Evolutionary conservation across 2,797 vertebrate genomes (phyloP), one percentile per base, ranked within the genome.

Genomic region (Microctenopoma stevenorrisi): DNA sequence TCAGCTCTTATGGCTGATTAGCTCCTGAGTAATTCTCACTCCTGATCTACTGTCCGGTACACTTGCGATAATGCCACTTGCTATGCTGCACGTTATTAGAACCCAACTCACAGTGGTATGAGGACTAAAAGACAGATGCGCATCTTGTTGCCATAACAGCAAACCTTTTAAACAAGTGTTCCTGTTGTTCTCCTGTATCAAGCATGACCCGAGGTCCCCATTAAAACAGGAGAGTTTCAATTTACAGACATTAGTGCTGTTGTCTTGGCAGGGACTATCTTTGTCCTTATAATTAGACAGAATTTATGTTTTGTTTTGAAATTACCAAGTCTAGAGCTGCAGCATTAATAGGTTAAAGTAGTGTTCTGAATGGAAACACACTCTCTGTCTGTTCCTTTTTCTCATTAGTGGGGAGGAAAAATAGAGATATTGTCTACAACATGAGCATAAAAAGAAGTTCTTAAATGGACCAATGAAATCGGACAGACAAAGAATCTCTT

Each of bases 1-100:
- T 3, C 2, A 4, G 68, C 43, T 64, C 54, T 64, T 52, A 74
- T 59, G 59, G 52, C 59, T 65, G 46, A 78, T 82, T 67, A 63
- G 40, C 68, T 42, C 59, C 33, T 33, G 43, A 75, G 44, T 55
- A 51, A 68, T 75, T 76, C 64, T 44, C 51, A 38, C 16, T 65
- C 30, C 44, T 37, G 33, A 9, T 14, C 8, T 14, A 2, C 33
- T 35, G 37, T 37, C 53, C 15, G 26, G 15, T 16, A 13, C 49
- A 15, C 35, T 13, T 1, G 14, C 28, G 30, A 46, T 15, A 53
- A 49, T 7, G 1, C 9, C 8, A 16, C 40, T 14, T 30, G 42
- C 15, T 15, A 33, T 30, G 9, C 35, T n/a, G 28, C 11, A 12
- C 28, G 25, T 49, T 22, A 16, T 43, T 16, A 4, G 18, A 25